Evolutionary conservation across 2,797 vertebrate species (phyloP).

Genomic region (Brachyalestes nurse): DNA sequence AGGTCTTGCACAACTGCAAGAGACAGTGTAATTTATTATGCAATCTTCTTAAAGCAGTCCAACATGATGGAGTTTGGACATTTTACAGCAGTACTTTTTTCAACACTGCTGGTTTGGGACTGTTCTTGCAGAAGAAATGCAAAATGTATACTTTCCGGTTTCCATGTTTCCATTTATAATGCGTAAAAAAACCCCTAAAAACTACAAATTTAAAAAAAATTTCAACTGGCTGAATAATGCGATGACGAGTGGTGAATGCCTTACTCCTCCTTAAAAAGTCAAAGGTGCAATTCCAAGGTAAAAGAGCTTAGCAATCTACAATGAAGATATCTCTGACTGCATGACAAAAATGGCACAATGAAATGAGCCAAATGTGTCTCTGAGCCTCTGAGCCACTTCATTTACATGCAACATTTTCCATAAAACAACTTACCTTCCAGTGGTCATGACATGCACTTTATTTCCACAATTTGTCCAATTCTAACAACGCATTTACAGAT

Average conservation of each 20-base stretch:
- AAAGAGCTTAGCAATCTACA: not conserved
- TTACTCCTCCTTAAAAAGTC: not conserved
- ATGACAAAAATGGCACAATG: slow-evolving; percentile 20
- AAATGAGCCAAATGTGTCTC: slow-evolving; percentile 49
- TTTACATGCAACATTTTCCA: slow-evolving; percentile 1
- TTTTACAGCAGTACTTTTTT: too few relatives aligned
- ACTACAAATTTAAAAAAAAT: too few relatives aligned
- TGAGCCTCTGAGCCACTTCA: slow-evolving; percentile 61
- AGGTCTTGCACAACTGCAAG: not conserved
- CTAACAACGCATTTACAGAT: not conserved
- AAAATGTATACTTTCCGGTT: not conserved
- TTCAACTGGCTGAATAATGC: too few relatives aligned
- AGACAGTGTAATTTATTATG: not conserved
- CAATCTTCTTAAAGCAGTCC: not conserved
- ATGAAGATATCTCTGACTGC: not conserved
- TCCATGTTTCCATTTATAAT: not conserved
- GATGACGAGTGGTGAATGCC: not conserved
- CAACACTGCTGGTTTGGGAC: too few relatives aligned
- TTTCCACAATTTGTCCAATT: not conserved
- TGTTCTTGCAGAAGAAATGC: too few relatives aligned
- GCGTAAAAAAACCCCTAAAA: too few relatives aligned
- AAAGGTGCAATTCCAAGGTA: not conserved
- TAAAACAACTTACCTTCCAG: slow-evolving; percentile 11
- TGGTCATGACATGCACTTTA: not conserved
- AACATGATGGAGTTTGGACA: not conserved